A percentile compares a stretch with the other conserved stretches of the same genome.
These are phyloP conservation scores for Pseudomyrmex sp. DNA, from an alignment of 1,140 invertebrate genomes.

Conservation along the genomic window DNA sequence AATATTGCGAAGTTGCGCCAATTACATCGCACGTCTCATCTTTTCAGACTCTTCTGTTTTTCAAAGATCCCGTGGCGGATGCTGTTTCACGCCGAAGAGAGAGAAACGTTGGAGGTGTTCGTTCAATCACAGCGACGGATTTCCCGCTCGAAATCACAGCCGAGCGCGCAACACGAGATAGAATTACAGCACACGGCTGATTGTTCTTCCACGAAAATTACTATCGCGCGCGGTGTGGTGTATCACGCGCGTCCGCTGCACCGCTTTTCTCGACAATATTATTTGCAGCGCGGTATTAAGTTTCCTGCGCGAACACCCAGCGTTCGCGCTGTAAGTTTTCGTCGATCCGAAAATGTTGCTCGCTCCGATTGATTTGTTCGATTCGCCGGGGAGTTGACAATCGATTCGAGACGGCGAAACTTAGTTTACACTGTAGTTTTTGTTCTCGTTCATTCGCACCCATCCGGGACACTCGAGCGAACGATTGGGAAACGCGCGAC, in stretches of 20 bases:
- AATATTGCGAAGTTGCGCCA: neutral
- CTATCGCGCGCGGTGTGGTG: conserved; percentile 3
- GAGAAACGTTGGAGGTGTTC: neutral
- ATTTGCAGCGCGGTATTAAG: conserved; percentile 57
- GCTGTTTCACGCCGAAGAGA: neutral
- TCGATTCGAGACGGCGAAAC: no score
- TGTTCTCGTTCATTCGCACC: no score
- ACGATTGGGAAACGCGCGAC: no score
- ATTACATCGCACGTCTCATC: neutral
- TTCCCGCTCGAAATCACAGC: conserved; percentile 5
- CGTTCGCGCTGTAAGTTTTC: neutral
- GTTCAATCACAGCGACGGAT: neutral
- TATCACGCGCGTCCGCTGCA: conserved; percentile 34
- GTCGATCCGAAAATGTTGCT: neutral
- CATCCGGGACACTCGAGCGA: no score
- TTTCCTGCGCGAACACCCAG: conserved; percentile 12
- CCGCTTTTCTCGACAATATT: conserved; percentile 47
- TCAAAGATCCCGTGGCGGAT: neutral
- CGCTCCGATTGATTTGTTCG: neutral
- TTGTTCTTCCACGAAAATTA: conserved; percentile 63
- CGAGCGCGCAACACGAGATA: conserved; percentile 13
- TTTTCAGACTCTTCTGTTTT: no score
- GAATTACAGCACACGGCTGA: conserved; percentile 48
- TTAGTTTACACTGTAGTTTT: no score
- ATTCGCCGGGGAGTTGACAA: neutral